Evolutionary conservation across 2,888 invertebrate genomes (phyloP).

Genomic region (Volucella bombylans): DNA sequence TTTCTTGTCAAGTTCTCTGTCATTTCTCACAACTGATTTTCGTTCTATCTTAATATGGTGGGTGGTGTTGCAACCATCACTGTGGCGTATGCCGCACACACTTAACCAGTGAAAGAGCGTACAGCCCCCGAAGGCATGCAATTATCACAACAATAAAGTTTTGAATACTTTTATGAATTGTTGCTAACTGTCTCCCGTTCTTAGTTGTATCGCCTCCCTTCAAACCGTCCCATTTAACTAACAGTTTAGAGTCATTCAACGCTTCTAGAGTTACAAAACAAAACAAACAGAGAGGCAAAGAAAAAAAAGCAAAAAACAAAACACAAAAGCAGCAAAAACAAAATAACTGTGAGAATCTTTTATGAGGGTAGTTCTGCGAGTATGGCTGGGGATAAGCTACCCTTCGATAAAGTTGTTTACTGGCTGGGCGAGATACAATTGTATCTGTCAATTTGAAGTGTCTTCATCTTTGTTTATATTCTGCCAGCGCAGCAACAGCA

Average conservation of each 20-base stretch:
- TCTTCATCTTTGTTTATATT: constrained; percentile 63
- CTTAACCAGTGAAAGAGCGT: not conserved
- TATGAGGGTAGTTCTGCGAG: constrained; percentile 59
- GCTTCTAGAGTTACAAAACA: constrained; percentile 50
- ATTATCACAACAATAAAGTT: constrained; percentile 72
- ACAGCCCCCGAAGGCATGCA: constrained; percentile 62
- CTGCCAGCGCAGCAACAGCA: not conserved
- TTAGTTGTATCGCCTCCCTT: constrained; percentile 12
- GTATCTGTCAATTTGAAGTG: constrained; percentile 72
- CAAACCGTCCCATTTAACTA: not conserved
- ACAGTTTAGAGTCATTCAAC: constrained; percentile 63
- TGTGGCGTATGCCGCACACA: not conserved
- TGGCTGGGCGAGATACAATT: constrained; percentile 62
- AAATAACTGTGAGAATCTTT: constrained; percentile 66
- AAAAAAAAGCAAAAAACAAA: constrained; percentile 31
- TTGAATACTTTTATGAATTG: constrained; percentile 73
- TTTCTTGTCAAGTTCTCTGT: not conserved
- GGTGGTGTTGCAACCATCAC: constrained; percentile 20
- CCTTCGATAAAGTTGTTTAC: constrained; percentile 49
- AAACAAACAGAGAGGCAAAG: constrained; percentile 10
- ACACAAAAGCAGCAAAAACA: constrained; percentile 5
- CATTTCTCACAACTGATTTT: not conserved
- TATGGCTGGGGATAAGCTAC: not conserved
- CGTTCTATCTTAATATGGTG: constrained; percentile 9
- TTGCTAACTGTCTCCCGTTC: constrained; percentile 62